Base-by-base conservation (phyloP, 2,113 vertebrate species). In the Saccopteryx bilineata region DNA sequence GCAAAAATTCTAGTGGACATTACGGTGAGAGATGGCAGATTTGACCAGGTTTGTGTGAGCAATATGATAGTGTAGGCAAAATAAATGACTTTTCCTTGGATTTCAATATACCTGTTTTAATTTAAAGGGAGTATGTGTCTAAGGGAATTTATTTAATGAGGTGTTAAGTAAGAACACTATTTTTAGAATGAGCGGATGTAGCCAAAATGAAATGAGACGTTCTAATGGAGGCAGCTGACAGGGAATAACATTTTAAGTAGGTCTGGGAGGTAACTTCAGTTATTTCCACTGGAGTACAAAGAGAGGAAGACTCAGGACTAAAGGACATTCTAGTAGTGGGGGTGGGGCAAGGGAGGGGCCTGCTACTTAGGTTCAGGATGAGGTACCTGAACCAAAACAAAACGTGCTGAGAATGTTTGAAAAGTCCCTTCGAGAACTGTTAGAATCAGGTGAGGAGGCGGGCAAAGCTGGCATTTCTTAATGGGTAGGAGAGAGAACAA, bases 101-200 rank as follows among this genome's bases (percentile, higher is more conserved):
- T 83, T 95, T 94, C 87, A 93, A 94, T 80, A 91, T 68, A 93
- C 78, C 76, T 96, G 13, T 88, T 94, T 95, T 94, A 94, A 92
- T 96, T 95, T 95, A 94, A 96, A 95, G 54, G 56, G 72, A 88
- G 24, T 72, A n/a, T 88, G n/a, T 94, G 72, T 92, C 89, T 91
- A 94, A 95, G 78, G 93, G n/a, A 95, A 97, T 94, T 94, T 95
- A 93, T 61, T 95, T 95, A 96, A 88, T 95, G 91, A 58, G 39
- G 82, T 96, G 82, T 94, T 93, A 96, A 96, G 90, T 85, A 93
- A 46, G 61, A 88, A 7, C 9, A 87, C 92, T 95, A 93, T 97
- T 91, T 96, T 96, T 97, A 94, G 92, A 96, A 96, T 85, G 93
- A 66, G 89, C 72, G 60, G 81, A 91, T 91, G 63, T 8, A 95